phyloP scores from a whole-genome alignment of 2,888 invertebrate species.

The Seira sanloemensis region DNA sequence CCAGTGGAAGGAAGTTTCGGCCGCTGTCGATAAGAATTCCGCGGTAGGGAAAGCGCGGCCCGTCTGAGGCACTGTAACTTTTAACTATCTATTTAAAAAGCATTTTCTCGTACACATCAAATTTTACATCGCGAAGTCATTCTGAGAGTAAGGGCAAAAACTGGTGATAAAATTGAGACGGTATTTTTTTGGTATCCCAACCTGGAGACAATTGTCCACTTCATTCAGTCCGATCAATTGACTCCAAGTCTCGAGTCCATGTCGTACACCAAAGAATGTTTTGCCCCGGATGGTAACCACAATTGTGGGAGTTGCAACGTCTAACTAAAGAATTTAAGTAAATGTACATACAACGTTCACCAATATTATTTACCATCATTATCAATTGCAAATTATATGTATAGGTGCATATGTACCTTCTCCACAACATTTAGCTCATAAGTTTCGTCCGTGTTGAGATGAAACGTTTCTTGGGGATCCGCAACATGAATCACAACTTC shows the following conservation, averaged over 20 bases:
- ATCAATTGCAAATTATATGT: background rate
- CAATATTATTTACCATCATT: too few species aligned
- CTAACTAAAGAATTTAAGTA: background rate
- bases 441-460: constrained; percentile 71
- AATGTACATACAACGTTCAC: too few species aligned
- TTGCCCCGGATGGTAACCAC: background rate
- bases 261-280: constrained; percentile 84
- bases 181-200: constrained; percentile 74
- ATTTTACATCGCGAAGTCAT: too few species aligned
- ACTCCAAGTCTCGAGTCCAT: constrained; percentile 85
- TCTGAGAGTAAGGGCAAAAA: too few species aligned
- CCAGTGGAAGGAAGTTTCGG: constrained; percentile 88
- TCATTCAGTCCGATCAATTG: constrained; percentile 80
- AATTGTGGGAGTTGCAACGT: background rate
- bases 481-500: too few species aligned
- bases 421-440: constrained; percentile 69
- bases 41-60: constrained; percentile 88
- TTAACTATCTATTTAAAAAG: constrained; percentile 76
- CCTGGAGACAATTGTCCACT: constrained; percentile 77
- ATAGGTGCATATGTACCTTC: constrained; percentile 53
- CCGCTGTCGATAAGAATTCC: constrained; percentile 93
- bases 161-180: background rate
- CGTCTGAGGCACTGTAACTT: constrained; percentile 83
- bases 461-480: too few species aligned
- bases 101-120: constrained; percentile 78